These are phyloP conservation scores for Corythoichthys intestinalis DNA, from an alignment of 2,113 vertebrate species.

Conservation along the genomic window DNA sequence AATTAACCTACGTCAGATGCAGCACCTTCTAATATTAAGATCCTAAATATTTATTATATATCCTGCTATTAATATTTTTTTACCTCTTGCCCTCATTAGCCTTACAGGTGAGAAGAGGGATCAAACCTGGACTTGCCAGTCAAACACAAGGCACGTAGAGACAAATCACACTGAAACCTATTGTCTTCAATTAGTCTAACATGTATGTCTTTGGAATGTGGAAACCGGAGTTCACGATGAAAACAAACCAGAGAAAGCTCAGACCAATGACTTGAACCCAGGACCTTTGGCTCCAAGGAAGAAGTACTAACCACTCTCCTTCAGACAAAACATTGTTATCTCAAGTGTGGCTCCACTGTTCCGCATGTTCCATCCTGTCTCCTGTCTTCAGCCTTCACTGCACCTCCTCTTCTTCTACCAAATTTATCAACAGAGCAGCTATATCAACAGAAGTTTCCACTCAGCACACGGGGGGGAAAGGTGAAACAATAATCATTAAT, in stretches of 20 bases:
- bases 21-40: background rate
- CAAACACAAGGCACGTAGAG: background rate
- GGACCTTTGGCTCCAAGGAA: background rate
- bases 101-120: background rate
- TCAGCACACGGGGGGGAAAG: background rate
- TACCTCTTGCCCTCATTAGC: background rate
- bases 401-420: conserved; percentile 10
- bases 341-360: conserved; percentile 24
- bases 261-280: background rate
- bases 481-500: conserved; percentile 18
- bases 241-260: background rate
- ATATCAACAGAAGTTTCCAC: conserved; percentile 32
- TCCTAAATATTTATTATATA: background rate
- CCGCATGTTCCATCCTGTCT: conserved; percentile 16
- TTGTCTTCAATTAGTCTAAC: background rate
- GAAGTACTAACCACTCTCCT: background rate
- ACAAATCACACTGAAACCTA: background rate
- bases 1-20: background rate
- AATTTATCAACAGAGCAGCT: conserved; percentile 27
- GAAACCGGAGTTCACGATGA: background rate
- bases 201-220: background rate
- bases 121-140: no score
- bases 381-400: conserved; percentile 9
- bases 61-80: no score
- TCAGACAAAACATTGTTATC: conserved; percentile 23